Base-by-base conservation (phyloP, 2,797 vertebrate species). In the Margarornis squamiger region DNA sequence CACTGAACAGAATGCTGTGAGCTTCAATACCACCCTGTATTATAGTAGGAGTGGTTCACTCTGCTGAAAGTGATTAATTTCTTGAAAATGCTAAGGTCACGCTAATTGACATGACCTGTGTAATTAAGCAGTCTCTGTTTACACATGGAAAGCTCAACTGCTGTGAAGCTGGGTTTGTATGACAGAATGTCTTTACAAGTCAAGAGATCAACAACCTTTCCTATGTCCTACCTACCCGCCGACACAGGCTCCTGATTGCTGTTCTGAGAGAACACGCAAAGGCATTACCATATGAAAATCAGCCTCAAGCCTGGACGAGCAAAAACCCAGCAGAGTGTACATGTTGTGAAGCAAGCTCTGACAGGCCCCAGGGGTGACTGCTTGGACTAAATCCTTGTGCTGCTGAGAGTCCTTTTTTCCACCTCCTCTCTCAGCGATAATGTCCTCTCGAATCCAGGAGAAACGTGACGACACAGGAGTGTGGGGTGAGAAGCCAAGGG, bases 101-200 rank as follows among this genome's bases (percentile, higher is more conserved):
- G 13, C 97, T 98, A 98, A 98, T 98, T 98, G 98, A 98, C 98
- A 98, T 95, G 97, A 98, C 97, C 97, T 97, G 96, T 96, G 98
- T 98, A 98, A 98, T 98, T 98, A 98, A 98, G 97, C 97, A 98
- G 97, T 98, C 97, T 98, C 97, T 98, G 97, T 98, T 98, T 98
- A 98, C 97, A 98, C 97, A 96, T 3, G 19, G 96, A 97, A 97
- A 98, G 97, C 97, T 97, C 95, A 90, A 97, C 96, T 59, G 55
- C 97, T 97, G 97, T 90, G 97, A 98, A 95, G 96, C 97, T 97
- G 93, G 95, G 97, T 93, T 95, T 96, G 96, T 97, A 92, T 98
- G 98, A 98, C 97, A 98, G 98, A 97, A 98, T 91, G 96, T 98
- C 98, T 98, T 98, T 98, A 98, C 96, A 67, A 96, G 98, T 98